phyloP scores from a whole-genome alignment of 2,797 vertebrate species.

The Neomorphus geoffroyi region DNA sequence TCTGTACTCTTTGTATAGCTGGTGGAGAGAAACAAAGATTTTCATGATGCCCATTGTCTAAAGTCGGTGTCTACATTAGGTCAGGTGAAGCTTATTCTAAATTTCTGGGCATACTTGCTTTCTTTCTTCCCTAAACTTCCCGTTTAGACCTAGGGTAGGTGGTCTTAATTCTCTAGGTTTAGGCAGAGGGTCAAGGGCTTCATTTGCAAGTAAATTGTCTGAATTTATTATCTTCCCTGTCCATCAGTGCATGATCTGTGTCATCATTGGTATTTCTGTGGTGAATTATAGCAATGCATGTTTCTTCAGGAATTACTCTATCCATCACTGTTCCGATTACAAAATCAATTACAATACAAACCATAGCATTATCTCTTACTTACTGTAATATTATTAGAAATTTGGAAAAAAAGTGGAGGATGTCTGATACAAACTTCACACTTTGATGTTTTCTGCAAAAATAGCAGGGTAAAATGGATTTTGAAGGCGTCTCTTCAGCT shows the following conservation, averaged over 20 bases:
- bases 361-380: neutral
- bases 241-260: neutral
- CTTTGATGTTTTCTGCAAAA: neutral
- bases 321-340: neutral
- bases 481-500: neutral
- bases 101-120: neutral
- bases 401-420: neutral
- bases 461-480: neutral
- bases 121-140: neutral
- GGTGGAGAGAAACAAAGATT: neutral
- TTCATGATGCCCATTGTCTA: neutral
- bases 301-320: neutral
- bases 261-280: neutral
- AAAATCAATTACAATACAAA: neutral
- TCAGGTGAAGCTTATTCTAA: neutral
- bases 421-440: neutral
- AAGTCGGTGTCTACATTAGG: neutral
- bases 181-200: neutral
- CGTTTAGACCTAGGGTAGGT: neutral
- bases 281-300: neutral
- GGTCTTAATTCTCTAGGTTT: neutral
- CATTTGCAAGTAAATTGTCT: neutral
- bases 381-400: neutral
- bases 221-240: neutral
- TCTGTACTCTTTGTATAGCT: neutral